phyloP scores from a whole-genome alignment of 2,888 invertebrate species.

The Heliconius cydno region DNA sequence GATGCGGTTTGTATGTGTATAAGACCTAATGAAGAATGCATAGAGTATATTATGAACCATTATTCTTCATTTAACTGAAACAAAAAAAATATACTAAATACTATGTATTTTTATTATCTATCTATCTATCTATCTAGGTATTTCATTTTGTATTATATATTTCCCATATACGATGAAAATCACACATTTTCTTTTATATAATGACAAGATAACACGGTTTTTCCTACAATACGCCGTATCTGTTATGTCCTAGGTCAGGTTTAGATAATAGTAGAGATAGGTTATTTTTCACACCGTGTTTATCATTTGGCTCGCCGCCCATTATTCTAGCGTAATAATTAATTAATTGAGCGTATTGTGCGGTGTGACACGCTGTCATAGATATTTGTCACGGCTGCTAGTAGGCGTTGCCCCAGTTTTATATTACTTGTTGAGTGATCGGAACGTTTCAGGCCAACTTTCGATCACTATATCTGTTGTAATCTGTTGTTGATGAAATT shows the following conservation, averaged over 20 bases:
- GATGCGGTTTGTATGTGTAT: too few relatives aligned
- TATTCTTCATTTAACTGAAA: background rate
- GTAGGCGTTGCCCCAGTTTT: constrained; percentile 44
- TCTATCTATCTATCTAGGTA: too few relatives aligned
- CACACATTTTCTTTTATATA: background rate
- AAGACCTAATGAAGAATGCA: too few relatives aligned
- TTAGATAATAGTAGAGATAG: background rate
- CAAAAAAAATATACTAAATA: too few relatives aligned
- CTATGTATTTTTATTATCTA: too few relatives aligned
- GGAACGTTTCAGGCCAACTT: constrained; percentile 36
- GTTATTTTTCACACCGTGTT: background rate
- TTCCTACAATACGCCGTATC: background rate
- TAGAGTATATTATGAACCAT: too few relatives aligned
- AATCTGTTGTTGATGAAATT: constrained; percentile 29
- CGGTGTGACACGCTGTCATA: constrained; percentile 8
- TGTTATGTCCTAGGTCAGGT: constrained; percentile 10
- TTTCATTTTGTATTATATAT: background rate
- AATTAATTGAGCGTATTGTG: constrained; percentile 14
- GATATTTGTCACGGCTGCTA: constrained; percentile 28
- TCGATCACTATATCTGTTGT: constrained; percentile 31
- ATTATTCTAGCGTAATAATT: background rate
- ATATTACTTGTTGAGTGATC: constrained; percentile 38
- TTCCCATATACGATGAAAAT: background rate
- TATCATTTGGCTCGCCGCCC: constrained; percentile 2
- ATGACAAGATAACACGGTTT: background rate